Evolutionary conservation across 2,888 invertebrate species (phyloP).

Genomic region (Eilema sororculum): DNA sequence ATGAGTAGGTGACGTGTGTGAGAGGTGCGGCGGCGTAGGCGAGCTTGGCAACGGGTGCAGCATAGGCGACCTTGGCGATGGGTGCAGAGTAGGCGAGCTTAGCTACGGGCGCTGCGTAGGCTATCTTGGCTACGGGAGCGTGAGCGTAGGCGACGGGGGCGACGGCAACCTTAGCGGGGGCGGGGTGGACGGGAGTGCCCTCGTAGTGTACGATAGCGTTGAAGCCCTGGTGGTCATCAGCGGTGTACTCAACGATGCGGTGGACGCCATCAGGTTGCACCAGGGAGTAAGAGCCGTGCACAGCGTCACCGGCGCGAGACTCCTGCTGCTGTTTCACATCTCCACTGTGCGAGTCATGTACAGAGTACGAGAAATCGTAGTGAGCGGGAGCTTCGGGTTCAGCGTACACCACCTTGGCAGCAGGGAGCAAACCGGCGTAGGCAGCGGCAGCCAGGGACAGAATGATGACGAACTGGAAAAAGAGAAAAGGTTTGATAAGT

Average conservation of each 20-base stretch:
- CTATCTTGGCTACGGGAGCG: conserved; percentile 42
- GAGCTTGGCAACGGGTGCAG: conserved; percentile 59
- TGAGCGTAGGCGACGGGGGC: conserved; percentile 50
- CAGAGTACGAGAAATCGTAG: conserved; percentile 80
- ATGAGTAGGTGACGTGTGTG: conserved; percentile 72
- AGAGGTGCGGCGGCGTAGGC: conserved; percentile 54
- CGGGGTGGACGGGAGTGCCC: conserved; percentile 64
- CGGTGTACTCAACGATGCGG: conserved; percentile 81
- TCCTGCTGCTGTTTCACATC: conserved; percentile 83
- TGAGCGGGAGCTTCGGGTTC: conserved; percentile 75
- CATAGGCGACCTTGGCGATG: conserved; percentile 58
- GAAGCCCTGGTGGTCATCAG: conserved; percentile 79
- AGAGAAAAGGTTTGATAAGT: neutral
- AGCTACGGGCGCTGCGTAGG: conserved; percentile 54
- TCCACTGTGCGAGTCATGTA: conserved; percentile 78
- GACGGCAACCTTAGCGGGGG: conserved; percentile 58
- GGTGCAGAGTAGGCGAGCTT: conserved; percentile 54
- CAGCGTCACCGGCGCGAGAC: conserved; percentile 75
- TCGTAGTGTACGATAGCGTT: conserved; percentile 81
- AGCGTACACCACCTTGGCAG: conserved; percentile 70
- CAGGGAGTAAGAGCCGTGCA: conserved; percentile 82
- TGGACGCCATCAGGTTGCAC: conserved; percentile 81
- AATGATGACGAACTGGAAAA: conserved; percentile 65
- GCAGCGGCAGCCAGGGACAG: conserved; percentile 68
- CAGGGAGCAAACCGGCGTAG: conserved; percentile 60